Evolutionary conservation across 1,140 invertebrate species (phyloP), one percentile per base, ranked within the genome.

Genomic region (Drosophila burlai): DNA sequence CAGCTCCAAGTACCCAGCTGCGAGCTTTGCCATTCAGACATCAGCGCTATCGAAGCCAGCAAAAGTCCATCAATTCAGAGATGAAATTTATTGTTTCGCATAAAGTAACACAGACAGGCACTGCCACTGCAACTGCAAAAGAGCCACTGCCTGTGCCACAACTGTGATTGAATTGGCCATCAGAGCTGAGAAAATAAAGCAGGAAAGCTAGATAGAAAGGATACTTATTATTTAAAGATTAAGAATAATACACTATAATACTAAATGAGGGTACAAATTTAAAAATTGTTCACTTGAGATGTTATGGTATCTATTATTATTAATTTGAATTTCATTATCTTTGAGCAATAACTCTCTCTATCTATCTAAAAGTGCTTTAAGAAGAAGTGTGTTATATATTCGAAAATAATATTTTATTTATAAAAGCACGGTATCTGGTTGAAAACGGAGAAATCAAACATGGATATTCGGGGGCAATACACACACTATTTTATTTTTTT

Each of bases 51-150:
- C 73, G 76, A 47, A 58, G 59, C 24, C 65, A 63, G 47, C 62
- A 80, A 65, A 75, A 81, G 68, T 81, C 69, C 69, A 89, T 89
- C 73, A 68, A 75, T 78, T 71, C 52, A 31, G 38, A 65, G 59
- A 42, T 81, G 71, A 80, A 79, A 76, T 82, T 80, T 79, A 82
- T 85, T 75, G 58, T 69, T 67, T 65, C 78, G 34, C 59, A 75
- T 76, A 43, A 80, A 84, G 46, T 81, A 63, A 59, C 69, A 75
- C 18, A 21, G 26, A 18, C 58, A 80, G 40, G n/a, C 40, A 64
- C 46, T 42, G 65, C 45, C 58, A 62, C 57, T 64, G 68, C 57
- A 54, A 71, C 50, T 46, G 58, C 36, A 26, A 26, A 40, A 57
- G 54, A 57, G 54, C 36, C 54, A 38, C 18, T 55, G 34, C 21